Percentiles rank a stretch among this genome's conserved stretches.
Conservation (phyloP, 2,797 vertebrate genomes). For the Epinephelus awoara region DNA sequence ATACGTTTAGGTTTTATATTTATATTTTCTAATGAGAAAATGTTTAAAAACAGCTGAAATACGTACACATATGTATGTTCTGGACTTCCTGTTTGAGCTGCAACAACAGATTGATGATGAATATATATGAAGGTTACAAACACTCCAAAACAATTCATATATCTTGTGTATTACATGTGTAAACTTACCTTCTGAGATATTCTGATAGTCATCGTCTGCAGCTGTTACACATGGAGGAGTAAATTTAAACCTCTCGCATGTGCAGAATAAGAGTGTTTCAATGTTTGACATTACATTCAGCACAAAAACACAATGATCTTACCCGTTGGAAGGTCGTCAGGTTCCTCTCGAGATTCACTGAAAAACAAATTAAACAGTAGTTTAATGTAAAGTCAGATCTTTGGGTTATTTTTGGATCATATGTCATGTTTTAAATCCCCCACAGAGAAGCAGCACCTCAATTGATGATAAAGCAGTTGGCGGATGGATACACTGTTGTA, state of each 20-base stretch:
- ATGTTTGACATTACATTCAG: neutral
- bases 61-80: slow-evolving; percentile 68
- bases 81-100: neutral
- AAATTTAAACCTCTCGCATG: no score
- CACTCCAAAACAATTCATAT: neutral
- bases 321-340: slow-evolving; percentile 2
- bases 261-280: neutral
- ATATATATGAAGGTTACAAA: neutral
- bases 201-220: slow-evolving; percentile 27
- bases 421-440: no score
- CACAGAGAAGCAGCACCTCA: no score
- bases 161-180: neutral
- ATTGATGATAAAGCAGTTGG: no score
- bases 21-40: neutral
- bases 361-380: slow-evolving; percentile 3
- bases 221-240: neutral
- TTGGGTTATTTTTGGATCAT: no score
- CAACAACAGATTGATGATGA: neutral
- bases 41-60: neutral
- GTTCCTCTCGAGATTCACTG: slow-evolving; percentile 3
- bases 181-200: slow-evolving; percentile 9
- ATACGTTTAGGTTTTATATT: neutral
- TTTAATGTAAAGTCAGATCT: no score
- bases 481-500: no score
- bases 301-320: neutral